Evolutionary conservation across 2,888 invertebrate species (phyloP), one percentile per base, ranked within the genome.

Genomic region (Caenorhabditis becei): DNA sequence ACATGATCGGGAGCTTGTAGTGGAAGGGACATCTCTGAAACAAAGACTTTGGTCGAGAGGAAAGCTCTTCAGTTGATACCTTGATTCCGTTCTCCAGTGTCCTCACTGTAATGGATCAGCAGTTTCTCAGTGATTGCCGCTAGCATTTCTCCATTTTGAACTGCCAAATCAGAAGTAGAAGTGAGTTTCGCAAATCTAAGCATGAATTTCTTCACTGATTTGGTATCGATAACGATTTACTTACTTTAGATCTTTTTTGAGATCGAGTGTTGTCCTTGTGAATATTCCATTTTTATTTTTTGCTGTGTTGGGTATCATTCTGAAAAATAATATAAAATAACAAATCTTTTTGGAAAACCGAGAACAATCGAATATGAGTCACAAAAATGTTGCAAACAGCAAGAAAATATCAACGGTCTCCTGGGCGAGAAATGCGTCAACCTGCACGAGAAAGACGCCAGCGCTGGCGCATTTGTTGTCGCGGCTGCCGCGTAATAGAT

Each of bases 21-120:
- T 1, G 85, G 84, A n/a, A 89, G 74, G 10, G 62, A 10, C 16
- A 89, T 59, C 67, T 87, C 88, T 86, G 65, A 11, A 82, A 82
- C 44, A 20, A 54, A 56, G 54, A 41, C 3, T 41, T 44, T 18
- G 26, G 28, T 20, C 20, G 49, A n/a, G n/a, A 49, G 20, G 7
- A 20, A 2, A 11, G 18, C 3, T 47, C 24, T 49, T 16, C 14
- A 16, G 41, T 5, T 41, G 10, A 16, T 24, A 77, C 80, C 80
- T 74, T 70, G 67, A 47, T 41, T 67, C 44, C 72, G 54, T 20
- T 78, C 83, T 0, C 66, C 54, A 20, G 56, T 77, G 8, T 56
- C 77, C 8, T 80, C 78, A 11, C 70, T 72, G 11, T 49, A 67
- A 18, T 75, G 61, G 23, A 83, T 47, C 8, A 83, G 63, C 56